A percentile compares a stretch with the other conserved stretches of the same genome.
These are phyloP conservation scores for Brotula barbata DNA, from an alignment of 2,797 vertebrate genomes.

Conservation along the genomic window DNA sequence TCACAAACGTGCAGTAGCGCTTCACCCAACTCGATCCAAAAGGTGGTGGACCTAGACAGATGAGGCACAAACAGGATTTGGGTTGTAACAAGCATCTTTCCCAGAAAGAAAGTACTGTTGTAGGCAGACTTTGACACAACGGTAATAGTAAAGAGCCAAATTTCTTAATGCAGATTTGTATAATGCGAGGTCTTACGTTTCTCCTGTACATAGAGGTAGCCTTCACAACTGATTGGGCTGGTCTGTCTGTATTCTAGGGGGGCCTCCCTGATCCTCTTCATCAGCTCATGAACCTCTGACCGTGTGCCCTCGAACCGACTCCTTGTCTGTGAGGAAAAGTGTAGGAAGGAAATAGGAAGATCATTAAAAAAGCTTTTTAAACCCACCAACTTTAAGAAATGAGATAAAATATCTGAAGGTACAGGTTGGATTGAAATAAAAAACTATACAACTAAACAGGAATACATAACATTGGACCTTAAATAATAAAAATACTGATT, in stretches of 20 bases:
- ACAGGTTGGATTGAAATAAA: too few relatives aligned
- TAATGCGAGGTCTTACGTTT: conserved; percentile 83
- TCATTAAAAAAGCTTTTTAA: too few relatives aligned
- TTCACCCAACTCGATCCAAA: conserved; percentile 99
- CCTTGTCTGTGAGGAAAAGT: conserved; percentile 83
- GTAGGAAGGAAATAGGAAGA: too few relatives aligned
- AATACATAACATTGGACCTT: too few relatives aligned
- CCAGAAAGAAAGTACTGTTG: too few relatives aligned
- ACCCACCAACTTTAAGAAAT: too few relatives aligned
- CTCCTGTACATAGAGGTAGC: conserved; percentile 96
- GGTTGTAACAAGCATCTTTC: too few relatives aligned
- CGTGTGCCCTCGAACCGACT: conserved; percentile 94
- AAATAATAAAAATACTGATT: too few relatives aligned
- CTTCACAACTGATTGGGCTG: conserved; percentile 91
- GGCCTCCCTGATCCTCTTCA: conserved; percentile 90
- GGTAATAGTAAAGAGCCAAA: neutral
- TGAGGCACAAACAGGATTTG: neutral
- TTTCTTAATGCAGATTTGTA: neutral
- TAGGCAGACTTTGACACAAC: neutral
- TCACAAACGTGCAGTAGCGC: conserved; percentile 93
- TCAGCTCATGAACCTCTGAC: conserved; percentile 92
- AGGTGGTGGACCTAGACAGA: conserved; percentile 87
- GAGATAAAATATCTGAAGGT: too few relatives aligned
- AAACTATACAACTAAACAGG: too few relatives aligned
- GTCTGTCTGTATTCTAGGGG: conserved; percentile 92